Conservation (phyloP, 2,797 vertebrate species). For the Characodon lateralis region DNA sequence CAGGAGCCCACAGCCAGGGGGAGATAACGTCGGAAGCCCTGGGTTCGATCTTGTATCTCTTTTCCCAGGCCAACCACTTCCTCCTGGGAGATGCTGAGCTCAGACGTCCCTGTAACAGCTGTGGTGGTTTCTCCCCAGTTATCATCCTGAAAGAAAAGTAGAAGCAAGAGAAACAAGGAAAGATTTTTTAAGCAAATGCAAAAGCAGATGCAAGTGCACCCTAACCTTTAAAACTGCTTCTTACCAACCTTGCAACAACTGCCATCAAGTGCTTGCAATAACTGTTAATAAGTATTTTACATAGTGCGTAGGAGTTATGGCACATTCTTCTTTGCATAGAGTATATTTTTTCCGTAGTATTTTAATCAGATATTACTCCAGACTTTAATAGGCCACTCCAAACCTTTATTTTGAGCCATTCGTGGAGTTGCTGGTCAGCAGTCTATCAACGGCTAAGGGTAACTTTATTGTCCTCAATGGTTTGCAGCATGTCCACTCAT, state of each 20-base stretch:
- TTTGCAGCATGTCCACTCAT: too few species aligned
- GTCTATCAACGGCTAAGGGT: too few species aligned
- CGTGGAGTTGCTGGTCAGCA: neutral
- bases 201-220: neutral
- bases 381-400: neutral
- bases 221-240: neutral
- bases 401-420: neutral
- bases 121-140: slow-evolving; percentile 99
- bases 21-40: slow-evolving; percentile 86
- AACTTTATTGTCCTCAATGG: too few species aligned
- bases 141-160: slow-evolving; percentile 85
- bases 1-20: slow-evolving; percentile 83
- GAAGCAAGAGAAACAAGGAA: neutral
- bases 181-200: neutral
- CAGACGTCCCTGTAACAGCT: slow-evolving; percentile 94
- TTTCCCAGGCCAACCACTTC: slow-evolving; percentile 92
- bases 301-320: neutral
- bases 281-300: neutral
- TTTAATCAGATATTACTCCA: neutral
- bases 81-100: slow-evolving; percentile 95
- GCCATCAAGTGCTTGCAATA: neutral
- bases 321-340: neutral
- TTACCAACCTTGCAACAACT: neutral
- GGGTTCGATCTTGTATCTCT: slow-evolving; percentile 86
- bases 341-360: neutral